These are phyloP conservation scores for Hymenopus coronatus DNA, from an alignment of 2,888 invertebrate species.

Conservation along the genomic window DNA sequence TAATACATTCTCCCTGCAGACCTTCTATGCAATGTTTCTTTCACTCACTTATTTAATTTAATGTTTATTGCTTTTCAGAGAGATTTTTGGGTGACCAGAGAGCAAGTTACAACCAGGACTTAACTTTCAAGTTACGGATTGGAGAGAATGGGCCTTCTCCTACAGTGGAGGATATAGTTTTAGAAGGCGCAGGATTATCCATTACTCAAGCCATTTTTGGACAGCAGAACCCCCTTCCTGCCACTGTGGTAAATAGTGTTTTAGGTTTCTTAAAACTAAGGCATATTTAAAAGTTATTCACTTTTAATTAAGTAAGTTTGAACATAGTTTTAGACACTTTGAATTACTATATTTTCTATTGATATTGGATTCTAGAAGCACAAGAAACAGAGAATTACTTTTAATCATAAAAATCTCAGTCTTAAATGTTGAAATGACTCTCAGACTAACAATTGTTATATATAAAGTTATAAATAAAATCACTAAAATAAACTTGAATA, in stretches of 20 bases:
- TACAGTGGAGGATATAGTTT: conserved; percentile 80
- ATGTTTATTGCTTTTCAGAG: conserved; percentile 46
- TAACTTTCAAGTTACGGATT: conserved; percentile 84
- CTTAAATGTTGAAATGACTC: too few relatives aligned
- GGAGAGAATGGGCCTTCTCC: conserved; percentile 79
- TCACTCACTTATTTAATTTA: background rate
- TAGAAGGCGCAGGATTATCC: conserved; percentile 81
- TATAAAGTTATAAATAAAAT: too few relatives aligned
- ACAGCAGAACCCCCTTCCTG: conserved; percentile 82
- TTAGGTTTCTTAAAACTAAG: background rate
- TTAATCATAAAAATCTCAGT: too few relatives aligned
- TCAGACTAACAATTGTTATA: too few relatives aligned
- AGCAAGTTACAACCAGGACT: conserved; percentile 89
- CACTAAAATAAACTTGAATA: too few relatives aligned
- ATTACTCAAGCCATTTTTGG: conserved; percentile 90
- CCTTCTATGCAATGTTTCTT: too few relatives aligned
- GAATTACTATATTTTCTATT: background rate
- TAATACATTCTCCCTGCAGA: background rate
- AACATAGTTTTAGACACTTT: background rate
- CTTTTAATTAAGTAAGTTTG: background rate
- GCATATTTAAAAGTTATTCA: background rate
- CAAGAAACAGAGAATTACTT: too few relatives aligned
- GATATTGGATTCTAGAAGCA: too few relatives aligned
- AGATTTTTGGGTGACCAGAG: conserved; percentile 87
- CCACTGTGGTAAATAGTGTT: conserved; percentile 34